Evolutionary conservation across 2,888 invertebrate genomes (phyloP).

Genomic region (Xestia ashworthii): DNA sequence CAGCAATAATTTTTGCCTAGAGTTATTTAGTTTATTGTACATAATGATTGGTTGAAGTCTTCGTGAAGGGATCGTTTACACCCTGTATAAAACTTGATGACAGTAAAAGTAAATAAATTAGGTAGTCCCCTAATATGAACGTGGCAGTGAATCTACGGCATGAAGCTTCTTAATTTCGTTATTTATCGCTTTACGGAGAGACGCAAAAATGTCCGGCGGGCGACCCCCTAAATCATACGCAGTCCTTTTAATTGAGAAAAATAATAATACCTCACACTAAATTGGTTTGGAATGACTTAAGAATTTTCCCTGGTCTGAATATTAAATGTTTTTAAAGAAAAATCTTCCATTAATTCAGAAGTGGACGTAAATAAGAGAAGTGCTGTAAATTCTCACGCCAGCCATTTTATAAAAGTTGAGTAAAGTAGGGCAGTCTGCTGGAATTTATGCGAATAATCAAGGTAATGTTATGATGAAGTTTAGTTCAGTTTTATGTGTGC

Average conservation of each 20-base stretch:
- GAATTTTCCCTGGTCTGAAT: constrained; percentile 77
- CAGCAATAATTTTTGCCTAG: too few species aligned
- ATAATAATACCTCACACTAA: constrained; percentile 80
- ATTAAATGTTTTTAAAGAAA: constrained; percentile 67
- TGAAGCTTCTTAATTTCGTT: constrained; percentile 78
- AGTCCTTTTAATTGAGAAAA: constrained; percentile 83
- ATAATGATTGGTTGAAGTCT: too few species aligned
- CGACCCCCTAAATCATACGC: constrained; percentile 79
- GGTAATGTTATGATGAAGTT: constrained; percentile 37
- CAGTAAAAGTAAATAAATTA: neutral
- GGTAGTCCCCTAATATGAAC: constrained; percentile 63
- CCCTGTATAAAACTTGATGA: neutral
- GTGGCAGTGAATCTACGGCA: constrained; percentile 38
- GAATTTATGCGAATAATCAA: constrained; percentile 57
- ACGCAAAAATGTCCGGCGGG: constrained; percentile 78
- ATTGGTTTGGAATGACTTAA: constrained; percentile 76
- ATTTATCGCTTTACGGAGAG: constrained; percentile 77
- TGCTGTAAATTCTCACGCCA: constrained; percentile 59
- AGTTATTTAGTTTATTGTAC: too few species aligned
- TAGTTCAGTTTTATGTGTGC: constrained; percentile 39
- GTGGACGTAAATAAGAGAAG: constrained; percentile 55
- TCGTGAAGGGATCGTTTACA: too few species aligned
- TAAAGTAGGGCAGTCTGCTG: constrained; percentile 35
- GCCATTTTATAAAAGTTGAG: constrained; percentile 32
- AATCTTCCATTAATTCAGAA: constrained; percentile 69